Base-by-base conservation (phyloP, 2,113 vertebrate genomes). In the Geococcyx californianus region DNA sequence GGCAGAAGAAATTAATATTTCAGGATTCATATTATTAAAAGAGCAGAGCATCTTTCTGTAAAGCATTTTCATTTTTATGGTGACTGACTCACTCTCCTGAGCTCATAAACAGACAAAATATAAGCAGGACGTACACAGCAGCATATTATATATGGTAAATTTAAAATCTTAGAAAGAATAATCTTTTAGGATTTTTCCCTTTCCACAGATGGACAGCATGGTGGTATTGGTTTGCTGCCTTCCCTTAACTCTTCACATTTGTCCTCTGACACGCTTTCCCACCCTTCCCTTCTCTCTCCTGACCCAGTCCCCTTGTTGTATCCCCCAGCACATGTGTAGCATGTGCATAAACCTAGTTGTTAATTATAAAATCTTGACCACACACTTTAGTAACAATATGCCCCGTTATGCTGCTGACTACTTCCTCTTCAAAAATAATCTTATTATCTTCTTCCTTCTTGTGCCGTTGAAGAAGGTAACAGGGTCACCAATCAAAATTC, bases 401-500 rank as follows among this genome's bases (percentile, higher is more conserved):
- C 17, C 26, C 31, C 38, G 29, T 75, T 93, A 77, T 33, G 52
- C 40, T 72, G 10, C 31, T 67, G 33, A 49, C 55, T 77, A 52
- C 55, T 78, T 64, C 38, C 24, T 80, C n/a, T 77, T 49, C 15
- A 87, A 26, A 70, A 23, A 74, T 90, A 79, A 79, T 58, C 31
- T 86, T 92, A 69, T 87, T 95, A 95, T 93, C 69, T 94, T 77
- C 67, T 94, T 92, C 64, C 66, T 84, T 94, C 40, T 76, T 75
- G 28, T 75, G 67, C 75, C 51, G 40, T 25, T 51, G 44, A 75
- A 72, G 60, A 89, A 96, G 70, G 79, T 83, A 96, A 87, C 67
- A 92, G 44, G 19, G 84, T 95, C 92, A 94, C 70, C 64, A 86
- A 45, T 76, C 47, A 76, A 86, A 91, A 97, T 96, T 96, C 90